Conservation (phyloP, 2,888 invertebrate species). For the Nebria salina region DNA sequence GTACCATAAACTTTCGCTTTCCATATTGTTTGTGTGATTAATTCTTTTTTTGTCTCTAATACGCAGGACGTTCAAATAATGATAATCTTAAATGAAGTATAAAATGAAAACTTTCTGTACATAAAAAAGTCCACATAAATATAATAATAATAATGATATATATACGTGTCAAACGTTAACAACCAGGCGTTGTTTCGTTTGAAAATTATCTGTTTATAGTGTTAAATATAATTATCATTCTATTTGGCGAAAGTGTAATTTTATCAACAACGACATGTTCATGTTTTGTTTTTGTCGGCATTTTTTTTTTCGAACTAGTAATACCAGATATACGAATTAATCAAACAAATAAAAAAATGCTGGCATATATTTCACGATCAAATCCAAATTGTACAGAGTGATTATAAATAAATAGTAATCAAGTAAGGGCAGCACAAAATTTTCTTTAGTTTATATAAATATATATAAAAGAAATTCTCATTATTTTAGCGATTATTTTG, state of each 20-base stretch:
- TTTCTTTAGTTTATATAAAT: conserved; percentile 26
- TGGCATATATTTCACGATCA: conserved; percentile 13
- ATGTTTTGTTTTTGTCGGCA: conserved; percentile 29
- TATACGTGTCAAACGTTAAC: conserved; percentile 41
- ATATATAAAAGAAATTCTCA: conserved; percentile 9
- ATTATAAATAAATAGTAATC: conserved; percentile 28
- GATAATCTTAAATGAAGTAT: conserved; percentile 36
- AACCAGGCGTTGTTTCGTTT: conserved; percentile 42
- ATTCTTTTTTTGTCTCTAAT: conserved; percentile 26
- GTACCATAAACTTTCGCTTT: conserved; percentile 41
- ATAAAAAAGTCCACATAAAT: conserved; percentile 45
- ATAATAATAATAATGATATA: conserved; percentile 42
- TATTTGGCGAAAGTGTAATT: conserved; percentile 45
- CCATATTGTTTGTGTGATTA: conserved; percentile 36
- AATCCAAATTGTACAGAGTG: conserved; percentile 46
- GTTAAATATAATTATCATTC: conserved; percentile 42
- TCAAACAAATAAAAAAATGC: conserved; percentile 12
- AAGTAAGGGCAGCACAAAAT: conserved; percentile 39
- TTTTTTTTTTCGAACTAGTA: neutral
- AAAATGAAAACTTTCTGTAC: conserved; percentile 35
- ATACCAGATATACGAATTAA: conserved; percentile 23
- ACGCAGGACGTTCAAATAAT: conserved; percentile 43
- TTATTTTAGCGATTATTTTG: conserved; percentile 34
- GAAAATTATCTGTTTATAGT: conserved; percentile 46
- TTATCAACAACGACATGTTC: conserved; percentile 40